Evolutionary conservation across 2,888 invertebrate species (phyloP), one percentile per base, ranked within the genome.

Genomic region (Antitype chi): DNA sequence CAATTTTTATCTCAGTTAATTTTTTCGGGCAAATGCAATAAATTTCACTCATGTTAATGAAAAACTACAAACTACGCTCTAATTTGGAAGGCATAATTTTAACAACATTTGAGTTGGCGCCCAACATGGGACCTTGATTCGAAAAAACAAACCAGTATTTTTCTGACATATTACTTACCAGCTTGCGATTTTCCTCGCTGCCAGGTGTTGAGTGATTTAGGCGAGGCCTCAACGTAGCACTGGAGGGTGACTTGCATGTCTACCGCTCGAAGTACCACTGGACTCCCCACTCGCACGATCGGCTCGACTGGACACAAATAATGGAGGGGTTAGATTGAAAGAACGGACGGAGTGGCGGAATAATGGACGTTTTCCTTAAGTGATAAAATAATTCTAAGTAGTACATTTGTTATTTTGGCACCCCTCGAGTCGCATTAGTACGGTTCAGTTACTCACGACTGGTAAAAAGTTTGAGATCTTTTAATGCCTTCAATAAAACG

Each of bases 221-320:
- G 99, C 74, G 98, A 98, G 20, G 98, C 98, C 93, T 99, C 99
- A 47, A 99, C 98, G 94, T 98, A 97, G 94, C 99, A 99, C 92
- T 98, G 98, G 83, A 99, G 97, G 69, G 98, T 97, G 53, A 98
- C 98, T 94, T 98, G 98, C 94, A 98, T 98, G 87, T 98, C 98
- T 70, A 98, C 96, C 43, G 98, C 98, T 15, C 98, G 98, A 78
- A 98, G 98, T 76, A 99, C 98, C 89, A 99, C 97, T 94, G 99
- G 98, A 95, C 98, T 98, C 78, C 97, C 97, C 84, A 98, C 98
- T 94, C 98, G 98, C 87, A 99, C 98, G 92, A 98, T 95, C 72
- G 99, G 99, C 91, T 98, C 97, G 97, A 99, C 99, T 99, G 87
- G 74, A 78, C 81, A 87, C 76, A 85, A 74, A 87, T 69, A 85